Evolutionary conservation across 2,888 invertebrate species (phyloP).

Genomic region (Acronicta psi): DNA sequence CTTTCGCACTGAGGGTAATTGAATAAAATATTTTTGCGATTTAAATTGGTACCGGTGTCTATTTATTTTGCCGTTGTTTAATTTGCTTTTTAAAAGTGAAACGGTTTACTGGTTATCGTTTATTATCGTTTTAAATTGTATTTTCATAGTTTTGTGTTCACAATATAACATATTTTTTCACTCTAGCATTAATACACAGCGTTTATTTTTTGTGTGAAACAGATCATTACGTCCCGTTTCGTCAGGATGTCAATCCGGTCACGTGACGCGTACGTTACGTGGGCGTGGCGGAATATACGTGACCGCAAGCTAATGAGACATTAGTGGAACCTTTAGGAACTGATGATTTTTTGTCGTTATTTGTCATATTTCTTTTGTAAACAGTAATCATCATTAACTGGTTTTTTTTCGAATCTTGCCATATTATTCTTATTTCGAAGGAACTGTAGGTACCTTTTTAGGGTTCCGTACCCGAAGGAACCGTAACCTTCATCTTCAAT

Average conservation of each 20-base stretch:
- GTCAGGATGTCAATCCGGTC: conserved; percentile 22
- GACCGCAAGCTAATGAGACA: conserved; percentile 30
- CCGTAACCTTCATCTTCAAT: too few relatives aligned
- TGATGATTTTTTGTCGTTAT: conserved; percentile 42
- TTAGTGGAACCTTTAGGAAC: conserved; percentile 20
- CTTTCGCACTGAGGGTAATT: conserved; percentile 17
- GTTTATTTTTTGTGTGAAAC: conserved; percentile 11
- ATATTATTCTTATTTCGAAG: neutral
- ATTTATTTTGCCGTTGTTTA: neutral
- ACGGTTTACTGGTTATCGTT: neutral
- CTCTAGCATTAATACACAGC: neutral
- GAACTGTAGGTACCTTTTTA: too few relatives aligned
- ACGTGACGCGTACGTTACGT: conserved; percentile 25
- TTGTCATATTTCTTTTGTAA: conserved; percentile 14
- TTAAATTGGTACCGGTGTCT: neutral
- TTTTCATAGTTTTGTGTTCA: too few relatives aligned
- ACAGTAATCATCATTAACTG: conserved; percentile 4
- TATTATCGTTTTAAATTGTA: too few relatives aligned
- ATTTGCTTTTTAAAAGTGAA: neutral
- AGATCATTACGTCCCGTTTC: conserved; percentile 24
- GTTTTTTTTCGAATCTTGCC: neutral
- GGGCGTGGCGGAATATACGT: conserved; percentile 22
- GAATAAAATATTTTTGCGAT: conserved; percentile 11
- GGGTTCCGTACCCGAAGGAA: too few relatives aligned
- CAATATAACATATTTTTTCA: too few relatives aligned